Base-by-base conservation (phyloP, 2,888 invertebrate species). In the Meandrusa payeni region DNA sequence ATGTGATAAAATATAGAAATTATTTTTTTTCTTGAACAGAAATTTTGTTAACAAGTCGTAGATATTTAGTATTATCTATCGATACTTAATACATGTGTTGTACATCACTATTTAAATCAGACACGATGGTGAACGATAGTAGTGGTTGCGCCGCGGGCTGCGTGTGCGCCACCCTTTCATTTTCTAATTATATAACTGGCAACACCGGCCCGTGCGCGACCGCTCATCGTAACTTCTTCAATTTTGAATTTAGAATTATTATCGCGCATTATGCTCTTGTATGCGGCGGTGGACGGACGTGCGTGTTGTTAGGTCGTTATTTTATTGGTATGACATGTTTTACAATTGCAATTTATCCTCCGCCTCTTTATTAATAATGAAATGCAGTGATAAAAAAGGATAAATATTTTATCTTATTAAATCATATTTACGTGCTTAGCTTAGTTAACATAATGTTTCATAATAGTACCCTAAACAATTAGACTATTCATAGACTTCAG, bases 111-210 rank as follows among this genome's bases (percentile, higher is more conserved):
- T 36, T 46, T 47, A 52, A 48, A 59, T 59, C 64, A 59, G 63
- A 57, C 66, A 59, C 73, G 76, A 79, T 82, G 78, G 78, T 82
- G 78, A 79, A 76, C 81, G 81, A 81, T 83, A 80, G 85, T 76
- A 79, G 80, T 81, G 81, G 64, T 72, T 67, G 72, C 64, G 82
- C 82, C 82, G 61, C 73, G 58, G 81, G 82, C 80, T 66, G 78
- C 76, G 76, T 79, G 74, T 70, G 79, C 81, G 80, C 82, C 81
- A 81, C 82, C 83, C 83, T 82, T 77, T 82, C 82, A 83, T 85
- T 83, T 83, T 85, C 83, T 83, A 83, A 85, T 83, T 85, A 83
- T 83, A 82, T 71, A 79, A 80, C 80, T 73, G 76, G 81, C 78
- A 80, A 79, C 76, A 72, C 78, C 66, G 79, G 76, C 83, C 80